These are phyloP conservation scores for Urophycis tenuis DNA, from an alignment of 2,797 vertebrate genomes.

Conservation along the genomic window DNA sequence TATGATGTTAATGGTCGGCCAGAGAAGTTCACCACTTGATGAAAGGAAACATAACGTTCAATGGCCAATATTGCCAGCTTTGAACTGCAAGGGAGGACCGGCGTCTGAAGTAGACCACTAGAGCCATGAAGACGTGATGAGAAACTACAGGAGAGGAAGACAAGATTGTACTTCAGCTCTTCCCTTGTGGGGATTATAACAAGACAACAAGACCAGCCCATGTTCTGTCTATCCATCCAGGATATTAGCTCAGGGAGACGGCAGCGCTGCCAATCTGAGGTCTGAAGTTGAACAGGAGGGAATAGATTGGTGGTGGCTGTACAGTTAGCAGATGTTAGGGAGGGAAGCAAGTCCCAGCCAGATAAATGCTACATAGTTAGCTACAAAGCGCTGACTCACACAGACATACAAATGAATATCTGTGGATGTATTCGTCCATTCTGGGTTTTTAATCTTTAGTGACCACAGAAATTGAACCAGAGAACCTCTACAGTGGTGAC, in stretches of 20 bases:
- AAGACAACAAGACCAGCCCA: not conserved
- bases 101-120: not conserved
- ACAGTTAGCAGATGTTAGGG: not conserved
- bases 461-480: not conserved
- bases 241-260: constrained; percentile 2
- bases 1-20: not conserved
- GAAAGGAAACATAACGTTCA: not conserved
- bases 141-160: not conserved
- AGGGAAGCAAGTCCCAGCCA: not conserved
- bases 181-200: constrained; percentile 1
- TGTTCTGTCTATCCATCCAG: not conserved
- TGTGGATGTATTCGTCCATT: not conserved
- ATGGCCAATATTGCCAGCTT: not conserved
- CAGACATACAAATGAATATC: not conserved
- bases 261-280: not conserved
- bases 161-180: not conserved
- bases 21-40: not conserved
- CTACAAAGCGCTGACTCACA: not conserved
- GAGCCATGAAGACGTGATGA: not conserved
- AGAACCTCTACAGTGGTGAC: not conserved
- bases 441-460: not conserved
- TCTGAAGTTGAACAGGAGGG: not conserved
- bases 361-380: not conserved
- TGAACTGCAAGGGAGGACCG: not conserved
- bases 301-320: not conserved